Base-by-base conservation (phyloP, 2,113 vertebrate genomes). In the Dromiciops gliroides region DNA sequence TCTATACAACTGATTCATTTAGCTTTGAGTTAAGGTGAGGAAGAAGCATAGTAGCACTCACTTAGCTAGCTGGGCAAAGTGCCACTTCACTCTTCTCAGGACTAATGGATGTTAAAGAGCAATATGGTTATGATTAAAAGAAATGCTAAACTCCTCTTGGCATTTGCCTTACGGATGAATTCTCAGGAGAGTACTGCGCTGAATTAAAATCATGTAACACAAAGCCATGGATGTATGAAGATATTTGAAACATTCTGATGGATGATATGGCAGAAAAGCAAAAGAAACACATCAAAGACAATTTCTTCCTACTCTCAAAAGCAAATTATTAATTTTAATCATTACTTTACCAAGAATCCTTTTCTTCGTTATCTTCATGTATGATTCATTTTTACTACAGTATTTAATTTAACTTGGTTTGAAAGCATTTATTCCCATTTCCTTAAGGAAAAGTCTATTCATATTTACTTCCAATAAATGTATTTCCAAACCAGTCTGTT, bases 61-160 rank as follows among this genome's bases (percentile, higher is more conserved):
- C 60, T 67, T 67, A 67, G n/a, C 67, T 44, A 44, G n/a, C 67
- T 83, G 67, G 67, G 67, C 67, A 83, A 83, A 83, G 67, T 83
- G 67, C 67, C 67, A 83, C 67, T 83, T 83, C 67, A 83, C 67
- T 44, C 67, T 75, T 75, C 67, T 75, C 37, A 44, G 37, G 67
- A 83, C 67, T 83, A 83, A 83, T 83, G 67, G 67, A 83, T 83
- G 67, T 83, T 83, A 83, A 83, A 83, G 67, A 83, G 67, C n/a
- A 44, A 44, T 83, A 83, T 83, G n/a, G 67, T 83, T 83, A 83
- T 23, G 67, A 83, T 83, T 83, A 83, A 83, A 44, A 83, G 67
- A 83, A 83, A 83, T 83, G 67, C 67, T 83, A 83, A 83, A 83
- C 67, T 83, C 67, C 67, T 83, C n/a, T 44, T 83, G 67, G 67